Percentiles rank a stretch among this genome's conserved stretches.
Conservation (phyloP, 64 coral and sea anemone genomes). For the Hydrozoanthus tunicans region DNA sequence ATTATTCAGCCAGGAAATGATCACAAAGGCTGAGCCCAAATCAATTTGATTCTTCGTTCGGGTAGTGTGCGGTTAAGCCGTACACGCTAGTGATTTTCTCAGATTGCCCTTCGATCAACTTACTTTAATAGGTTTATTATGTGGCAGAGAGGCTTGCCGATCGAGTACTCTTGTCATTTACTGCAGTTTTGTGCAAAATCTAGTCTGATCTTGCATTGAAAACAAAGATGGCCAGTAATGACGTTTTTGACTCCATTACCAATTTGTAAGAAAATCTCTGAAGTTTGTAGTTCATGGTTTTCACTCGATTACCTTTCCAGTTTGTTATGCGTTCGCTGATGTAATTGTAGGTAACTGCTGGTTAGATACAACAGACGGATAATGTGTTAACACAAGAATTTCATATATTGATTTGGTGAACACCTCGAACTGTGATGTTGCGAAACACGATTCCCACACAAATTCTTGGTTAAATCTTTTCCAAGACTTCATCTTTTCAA, state of each 20-base stretch:
- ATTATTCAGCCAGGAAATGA: conserved; percentile 53
- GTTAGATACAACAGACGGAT: background rate
- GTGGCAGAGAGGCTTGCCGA: background rate
- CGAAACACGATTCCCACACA: background rate
- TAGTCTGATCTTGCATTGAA: background rate
- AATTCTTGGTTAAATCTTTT: background rate
- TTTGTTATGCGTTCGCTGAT: background rate
- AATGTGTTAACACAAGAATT: background rate
- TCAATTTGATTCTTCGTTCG: conserved; percentile 44
- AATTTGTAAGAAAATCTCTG: background rate
- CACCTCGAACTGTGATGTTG: conserved; percentile 15
- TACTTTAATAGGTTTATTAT: background rate
- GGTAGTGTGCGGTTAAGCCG: conserved; percentile 35
- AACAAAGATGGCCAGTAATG: background rate
- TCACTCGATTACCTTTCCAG: background rate
- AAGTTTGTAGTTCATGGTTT: background rate
- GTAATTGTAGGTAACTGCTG: conserved; percentile 9
- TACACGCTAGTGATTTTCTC: conserved; percentile 13
- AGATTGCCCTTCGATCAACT: conserved; percentile 14
- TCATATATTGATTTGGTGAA: conserved; percentile 1
- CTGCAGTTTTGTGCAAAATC: conserved; percentile 2
- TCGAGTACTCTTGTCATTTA: background rate
- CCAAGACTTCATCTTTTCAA: background rate
- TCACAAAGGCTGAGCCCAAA: conserved; percentile 37
- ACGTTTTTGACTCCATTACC: conserved; percentile 1